These are phyloP conservation scores for Ophion costatus DNA, from an alignment of 2,888 invertebrate species.

Conservation along the genomic window DNA sequence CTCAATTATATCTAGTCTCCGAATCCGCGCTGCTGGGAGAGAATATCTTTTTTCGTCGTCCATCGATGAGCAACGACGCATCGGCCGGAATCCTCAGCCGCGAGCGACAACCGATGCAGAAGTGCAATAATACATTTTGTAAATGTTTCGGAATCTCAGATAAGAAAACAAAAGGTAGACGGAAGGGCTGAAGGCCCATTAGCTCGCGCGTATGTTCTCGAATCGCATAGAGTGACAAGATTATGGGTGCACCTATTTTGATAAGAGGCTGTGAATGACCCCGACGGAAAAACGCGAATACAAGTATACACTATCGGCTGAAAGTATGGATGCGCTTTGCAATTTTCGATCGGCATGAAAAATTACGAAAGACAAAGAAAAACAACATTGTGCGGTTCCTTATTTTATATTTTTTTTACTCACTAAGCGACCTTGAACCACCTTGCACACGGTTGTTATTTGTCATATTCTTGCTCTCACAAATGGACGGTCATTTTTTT, in stretches of 20 bases:
- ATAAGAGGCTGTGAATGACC: conserved; percentile 75
- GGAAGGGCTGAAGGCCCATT: neutral
- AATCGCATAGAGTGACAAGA: conserved; percentile 45
- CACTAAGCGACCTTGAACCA: no score
- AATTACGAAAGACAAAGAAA: neutral
- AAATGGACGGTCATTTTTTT: no score
- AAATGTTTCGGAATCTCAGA: conserved; percentile 57
- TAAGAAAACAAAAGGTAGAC: conserved; percentile 44
- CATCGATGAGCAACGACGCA: conserved; percentile 33
- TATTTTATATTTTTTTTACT: no score
- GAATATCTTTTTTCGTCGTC: conserved; percentile 10
- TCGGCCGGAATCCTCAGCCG: conserved; percentile 19
- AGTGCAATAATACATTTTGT: conserved; percentile 63
- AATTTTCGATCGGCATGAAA: neutral
- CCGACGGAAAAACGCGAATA: conserved; percentile 60
- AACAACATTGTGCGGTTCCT: no score
- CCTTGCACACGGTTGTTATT: no score
- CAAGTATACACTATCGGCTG: neutral
- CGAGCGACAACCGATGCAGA: conserved; percentile 21
- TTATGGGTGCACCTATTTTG: conserved; percentile 63
- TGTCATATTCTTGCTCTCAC: no score
- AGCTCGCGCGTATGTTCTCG: conserved; percentile 22
- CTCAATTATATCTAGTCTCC: conserved; percentile 71
- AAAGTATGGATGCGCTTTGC: neutral
- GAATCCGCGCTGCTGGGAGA: conserved; percentile 64